These are phyloP conservation scores for Drosophila rhopaloa DNA, from an alignment of 1,140 invertebrate species.

Conservation along the genomic window DNA sequence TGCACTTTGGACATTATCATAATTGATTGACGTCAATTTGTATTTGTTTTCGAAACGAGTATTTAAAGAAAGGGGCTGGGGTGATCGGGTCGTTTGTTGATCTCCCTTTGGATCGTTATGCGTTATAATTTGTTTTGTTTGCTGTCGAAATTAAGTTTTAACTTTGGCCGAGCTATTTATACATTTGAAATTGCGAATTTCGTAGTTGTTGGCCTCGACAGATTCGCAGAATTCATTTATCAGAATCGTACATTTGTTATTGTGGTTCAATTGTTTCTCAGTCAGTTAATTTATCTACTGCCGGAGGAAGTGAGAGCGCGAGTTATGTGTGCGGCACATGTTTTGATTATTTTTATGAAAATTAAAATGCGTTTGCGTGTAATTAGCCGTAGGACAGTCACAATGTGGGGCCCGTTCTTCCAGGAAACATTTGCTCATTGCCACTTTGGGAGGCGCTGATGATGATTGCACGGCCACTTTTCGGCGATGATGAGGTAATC, in stretches of 20 bases:
- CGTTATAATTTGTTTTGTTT: slow-evolving; percentile 51
- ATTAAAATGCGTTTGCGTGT: slow-evolving; percentile 82
- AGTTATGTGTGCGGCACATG: slow-evolving; percentile 59
- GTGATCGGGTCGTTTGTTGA: slow-evolving; percentile 52
- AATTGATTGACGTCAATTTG: slow-evolving; percentile 72
- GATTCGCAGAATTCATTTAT: slow-evolving; percentile 77
- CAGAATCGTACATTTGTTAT: slow-evolving; percentile 66
- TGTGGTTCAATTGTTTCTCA: slow-evolving; percentile 68
- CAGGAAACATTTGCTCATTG: slow-evolving; percentile 75
- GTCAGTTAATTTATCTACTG: slow-evolving; percentile 29
- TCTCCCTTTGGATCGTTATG: slow-evolving; percentile 41
- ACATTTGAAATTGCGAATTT: slow-evolving; percentile 46
- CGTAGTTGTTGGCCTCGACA: slow-evolving; percentile 52
- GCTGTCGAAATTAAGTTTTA: slow-evolving; percentile 55
- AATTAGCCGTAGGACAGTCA: slow-evolving; percentile 49
- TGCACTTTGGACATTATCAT: slow-evolving; percentile 73
- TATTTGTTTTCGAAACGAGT: slow-evolving; percentile 52
- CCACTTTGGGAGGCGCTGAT: slow-evolving; percentile 56
- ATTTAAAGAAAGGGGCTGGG: slow-evolving; percentile 6
- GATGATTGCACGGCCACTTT: not conserved
- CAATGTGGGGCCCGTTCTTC: slow-evolving; percentile 61
- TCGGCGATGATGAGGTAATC: slow-evolving; percentile 67
- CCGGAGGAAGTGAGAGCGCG: slow-evolving; percentile 16
- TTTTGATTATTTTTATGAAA: slow-evolving; percentile 81
- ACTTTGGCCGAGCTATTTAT: slow-evolving; percentile 15